phyloP scores from a whole-genome alignment of 2,113 vertebrate species.

The Ia io region DNA sequence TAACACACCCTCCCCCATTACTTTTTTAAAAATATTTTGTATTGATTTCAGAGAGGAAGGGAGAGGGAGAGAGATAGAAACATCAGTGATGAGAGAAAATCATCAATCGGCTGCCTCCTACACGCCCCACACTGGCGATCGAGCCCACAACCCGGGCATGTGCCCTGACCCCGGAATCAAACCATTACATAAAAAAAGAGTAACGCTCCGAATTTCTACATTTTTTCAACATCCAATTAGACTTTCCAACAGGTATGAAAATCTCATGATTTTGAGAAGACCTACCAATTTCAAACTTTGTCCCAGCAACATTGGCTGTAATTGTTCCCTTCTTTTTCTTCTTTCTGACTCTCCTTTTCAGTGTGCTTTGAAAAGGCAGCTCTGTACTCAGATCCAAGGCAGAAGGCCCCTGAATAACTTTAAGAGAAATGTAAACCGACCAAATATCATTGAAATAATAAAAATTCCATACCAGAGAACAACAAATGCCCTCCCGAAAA shows the following conservation, averaged over 20 bases:
- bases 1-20: neutral
- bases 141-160: too few relatives aligned
- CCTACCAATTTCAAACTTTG: conserved; percentile 98
- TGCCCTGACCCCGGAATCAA: too few relatives aligned
- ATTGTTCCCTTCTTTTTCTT: conserved; percentile 95
- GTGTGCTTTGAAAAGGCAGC: conserved; percentile 88
- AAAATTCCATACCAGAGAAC: neutral
- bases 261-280: conserved; percentile 53
- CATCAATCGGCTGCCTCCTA: too few relatives aligned
- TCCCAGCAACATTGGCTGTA: conserved; percentile 93
- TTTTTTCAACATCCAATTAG: conserved; percentile 16
- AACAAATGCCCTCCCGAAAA: neutral
- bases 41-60: too few relatives aligned
- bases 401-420: conserved; percentile 91
- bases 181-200: neutral
- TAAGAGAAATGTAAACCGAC: conserved; percentile 66
- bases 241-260: conserved; percentile 4
- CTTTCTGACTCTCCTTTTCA: conserved; percentile 91
- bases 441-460: conserved; percentile 24
- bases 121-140: too few relatives aligned
- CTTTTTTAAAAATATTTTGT: too few relatives aligned
- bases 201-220: neutral
- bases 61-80: too few relatives aligned
- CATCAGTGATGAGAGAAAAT: too few relatives aligned
- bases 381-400: conserved; percentile 86